Conservation (phyloP, 2,797 vertebrate species). For the Steatocranus sp. region DNA sequence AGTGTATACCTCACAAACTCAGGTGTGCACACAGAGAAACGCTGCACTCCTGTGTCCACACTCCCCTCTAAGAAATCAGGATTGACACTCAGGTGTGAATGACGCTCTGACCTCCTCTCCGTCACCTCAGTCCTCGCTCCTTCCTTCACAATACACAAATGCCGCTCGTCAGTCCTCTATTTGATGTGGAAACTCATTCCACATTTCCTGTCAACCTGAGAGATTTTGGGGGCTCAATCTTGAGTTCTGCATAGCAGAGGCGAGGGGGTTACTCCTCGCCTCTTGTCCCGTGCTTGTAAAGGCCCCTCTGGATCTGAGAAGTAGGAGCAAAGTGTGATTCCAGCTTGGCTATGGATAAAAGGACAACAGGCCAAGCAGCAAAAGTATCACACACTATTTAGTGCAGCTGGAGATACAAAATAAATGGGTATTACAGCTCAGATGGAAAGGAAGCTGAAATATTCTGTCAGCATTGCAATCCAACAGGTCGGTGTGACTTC, state of each 20-base stretch:
- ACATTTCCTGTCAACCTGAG: slow-evolving; percentile 63
- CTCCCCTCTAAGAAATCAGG: slow-evolving; percentile 37
- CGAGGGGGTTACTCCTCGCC: not conserved
- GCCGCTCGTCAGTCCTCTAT: slow-evolving; percentile 37
- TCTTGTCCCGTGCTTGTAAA: slow-evolving; percentile 17
- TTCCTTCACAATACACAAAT: slow-evolving; percentile 66
- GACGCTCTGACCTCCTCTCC: slow-evolving; percentile 56
- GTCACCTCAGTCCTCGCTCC: slow-evolving; percentile 42
- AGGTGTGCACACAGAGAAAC: slow-evolving; percentile 48
- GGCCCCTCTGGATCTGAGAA: slow-evolving; percentile 36
- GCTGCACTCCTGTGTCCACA: slow-evolving; percentile 47
- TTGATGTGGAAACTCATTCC: slow-evolving; percentile 66
- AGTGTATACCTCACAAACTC: slow-evolving; percentile 26
- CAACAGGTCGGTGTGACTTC: not conserved
- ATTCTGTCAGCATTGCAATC: not conserved
- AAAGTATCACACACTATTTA: slow-evolving; percentile 10
- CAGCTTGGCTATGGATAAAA: slow-evolving; percentile 48
- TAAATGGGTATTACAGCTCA: slow-evolving; percentile 1
- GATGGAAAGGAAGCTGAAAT: not conserved
- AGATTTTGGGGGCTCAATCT: slow-evolving; percentile 40
- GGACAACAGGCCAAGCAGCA: not conserved
- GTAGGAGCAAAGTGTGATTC: slow-evolving; percentile 51
- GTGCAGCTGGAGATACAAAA: slow-evolving; percentile 8
- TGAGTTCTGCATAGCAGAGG: slow-evolving; percentile 1
- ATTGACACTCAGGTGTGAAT: slow-evolving; percentile 67